Percentiles rank a stretch among this genome's conserved stretches.
Conservation (phyloP, 2,888 invertebrate genomes). For the Trissolcus brochymenae region DNA sequence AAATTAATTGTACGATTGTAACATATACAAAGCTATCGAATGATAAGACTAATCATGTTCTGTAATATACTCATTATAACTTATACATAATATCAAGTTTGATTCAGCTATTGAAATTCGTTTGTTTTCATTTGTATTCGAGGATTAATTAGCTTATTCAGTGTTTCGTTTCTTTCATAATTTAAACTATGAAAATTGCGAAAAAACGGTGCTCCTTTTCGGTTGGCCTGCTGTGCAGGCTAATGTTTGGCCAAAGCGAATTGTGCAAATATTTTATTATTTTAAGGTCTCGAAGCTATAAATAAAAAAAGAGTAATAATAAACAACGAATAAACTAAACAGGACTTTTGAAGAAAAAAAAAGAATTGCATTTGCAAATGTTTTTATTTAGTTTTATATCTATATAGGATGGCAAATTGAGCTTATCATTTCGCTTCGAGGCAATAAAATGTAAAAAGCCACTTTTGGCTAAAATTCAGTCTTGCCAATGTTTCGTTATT, state of each 20-base stretch:
- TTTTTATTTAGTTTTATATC: no score
- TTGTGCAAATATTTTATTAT: conserved; percentile 31
- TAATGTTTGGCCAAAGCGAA: conserved; percentile 54
- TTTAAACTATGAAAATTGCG: conserved; percentile 40
- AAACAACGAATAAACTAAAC: no score
- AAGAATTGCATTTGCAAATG: no score
- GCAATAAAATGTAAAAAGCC: conserved; percentile 30
- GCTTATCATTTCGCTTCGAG: conserved; percentile 20
- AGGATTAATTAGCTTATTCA: conserved; percentile 57
- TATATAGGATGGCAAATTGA: not conserved
- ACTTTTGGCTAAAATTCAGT: conserved; percentile 66
- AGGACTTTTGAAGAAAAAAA: no score
- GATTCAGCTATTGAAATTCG: conserved; percentile 47
- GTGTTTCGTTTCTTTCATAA: conserved; percentile 50
- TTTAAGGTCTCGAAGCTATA: conserved; percentile 5
- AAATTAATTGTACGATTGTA: conserved; percentile 61
- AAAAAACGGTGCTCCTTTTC: conserved; percentile 49
- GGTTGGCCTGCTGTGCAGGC: conserved; percentile 56
- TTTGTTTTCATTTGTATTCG: conserved; percentile 59
- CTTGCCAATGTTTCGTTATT: conserved; percentile 76
- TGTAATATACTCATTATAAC: conserved; percentile 68
- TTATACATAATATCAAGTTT: conserved; percentile 54
- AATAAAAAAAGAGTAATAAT: no score
- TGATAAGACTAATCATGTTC: conserved; percentile 64
- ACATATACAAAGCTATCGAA: conserved; percentile 66